These are phyloP conservation scores for Bucorvus abyssinicus DNA, from an alignment of 2,797 vertebrate species.

Conservation along the genomic window DNA sequence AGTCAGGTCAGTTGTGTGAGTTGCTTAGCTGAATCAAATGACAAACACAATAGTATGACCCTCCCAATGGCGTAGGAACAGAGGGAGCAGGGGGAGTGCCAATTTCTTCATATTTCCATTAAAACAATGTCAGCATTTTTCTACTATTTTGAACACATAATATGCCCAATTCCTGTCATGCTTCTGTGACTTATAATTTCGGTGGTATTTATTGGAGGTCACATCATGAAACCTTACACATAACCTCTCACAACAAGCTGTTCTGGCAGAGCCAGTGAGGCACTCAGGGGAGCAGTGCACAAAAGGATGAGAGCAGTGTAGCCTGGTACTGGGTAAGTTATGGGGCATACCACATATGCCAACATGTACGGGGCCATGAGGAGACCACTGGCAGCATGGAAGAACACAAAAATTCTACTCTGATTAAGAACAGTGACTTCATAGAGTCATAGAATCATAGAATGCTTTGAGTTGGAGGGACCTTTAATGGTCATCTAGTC, in stretches of 20 bases:
- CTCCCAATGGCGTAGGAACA: background rate
- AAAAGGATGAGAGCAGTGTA: rapidly evolving
- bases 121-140: background rate
- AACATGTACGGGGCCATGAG: background rate
- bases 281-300: background rate
- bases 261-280: rapidly evolving
- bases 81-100: background rate
- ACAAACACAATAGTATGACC: background rate
- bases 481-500: background rate
- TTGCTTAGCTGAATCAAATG: background rate
- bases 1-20: background rate
- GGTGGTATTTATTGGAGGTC: background rate
- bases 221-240: background rate
- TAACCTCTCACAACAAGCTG: background rate
- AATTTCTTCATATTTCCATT: background rate
- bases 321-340: background rate
- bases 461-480: background rate
- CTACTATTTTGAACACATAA: background rate
- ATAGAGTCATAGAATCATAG: background rate
- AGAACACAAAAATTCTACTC: background rate
- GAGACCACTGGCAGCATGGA: background rate
- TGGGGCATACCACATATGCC: background rate
- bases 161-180: background rate
- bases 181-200: background rate
- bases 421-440: background rate